Conservation (phyloP, 1,140 invertebrate genomes). For the Drosophila novamexicana region DNA sequence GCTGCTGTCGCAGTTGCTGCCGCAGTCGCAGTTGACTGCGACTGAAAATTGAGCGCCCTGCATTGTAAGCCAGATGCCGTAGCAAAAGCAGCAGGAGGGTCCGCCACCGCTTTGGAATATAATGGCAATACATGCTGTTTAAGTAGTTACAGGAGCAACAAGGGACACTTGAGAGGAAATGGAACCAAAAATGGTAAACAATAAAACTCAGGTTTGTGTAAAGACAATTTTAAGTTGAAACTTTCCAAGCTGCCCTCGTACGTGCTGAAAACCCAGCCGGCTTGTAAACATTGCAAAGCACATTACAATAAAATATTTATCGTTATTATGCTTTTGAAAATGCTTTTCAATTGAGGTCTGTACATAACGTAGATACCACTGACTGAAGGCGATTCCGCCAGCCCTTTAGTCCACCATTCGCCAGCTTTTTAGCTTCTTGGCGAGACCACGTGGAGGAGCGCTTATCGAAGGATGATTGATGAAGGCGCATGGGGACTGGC, state of each 20-base stretch:
- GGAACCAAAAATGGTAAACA: background rate
- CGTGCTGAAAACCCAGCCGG: conserved; percentile 50
- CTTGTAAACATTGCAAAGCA: conserved; percentile 79
- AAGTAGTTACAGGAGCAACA: conserved; percentile 53
- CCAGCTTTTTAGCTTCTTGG: conserved; percentile 12
- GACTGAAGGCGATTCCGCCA: conserved; percentile 41
- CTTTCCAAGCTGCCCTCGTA: conserved; percentile 25
- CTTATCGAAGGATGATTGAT: conserved; percentile 66
- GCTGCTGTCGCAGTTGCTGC: background rate
- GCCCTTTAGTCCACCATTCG: conserved; percentile 9
- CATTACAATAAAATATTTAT: conserved; percentile 82
- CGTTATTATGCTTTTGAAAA: conserved; percentile 75
- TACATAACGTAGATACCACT: conserved; percentile 42
- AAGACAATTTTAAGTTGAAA: background rate
- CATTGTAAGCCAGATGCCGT: conserved; percentile 42
- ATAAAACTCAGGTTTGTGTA: background rate
- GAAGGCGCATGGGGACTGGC: conserved; percentile 31
- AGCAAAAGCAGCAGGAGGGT: conserved; percentile 37
- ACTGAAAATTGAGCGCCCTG: conserved; percentile 68
- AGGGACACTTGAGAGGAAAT: conserved; percentile 9
- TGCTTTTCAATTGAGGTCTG: conserved; percentile 80
- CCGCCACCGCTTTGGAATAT: conserved; percentile 53
- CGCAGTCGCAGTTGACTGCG: conserved; percentile 19
- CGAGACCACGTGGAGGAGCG: background rate
- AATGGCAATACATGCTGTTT: conserved; percentile 77